Percentiles rank a stretch among this genome's conserved stretches.
phyloP scores from a whole-genome alignment of 2,113 vertebrate genomes.

The Mionectes macconnelli region DNA sequence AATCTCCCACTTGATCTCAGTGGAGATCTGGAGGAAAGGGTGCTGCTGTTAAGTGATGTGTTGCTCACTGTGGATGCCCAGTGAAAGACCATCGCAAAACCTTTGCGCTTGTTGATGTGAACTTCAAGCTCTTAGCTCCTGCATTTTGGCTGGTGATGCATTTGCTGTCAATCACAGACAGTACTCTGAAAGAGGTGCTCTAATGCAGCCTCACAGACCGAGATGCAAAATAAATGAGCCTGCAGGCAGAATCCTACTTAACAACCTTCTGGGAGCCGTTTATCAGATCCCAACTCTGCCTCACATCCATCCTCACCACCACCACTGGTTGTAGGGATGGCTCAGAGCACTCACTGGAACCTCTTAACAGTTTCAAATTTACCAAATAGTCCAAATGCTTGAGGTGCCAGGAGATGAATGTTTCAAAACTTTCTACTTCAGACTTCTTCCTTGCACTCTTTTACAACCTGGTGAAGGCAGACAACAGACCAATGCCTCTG shows the following conservation, averaged over 20 bases:
- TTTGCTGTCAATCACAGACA: background rate
- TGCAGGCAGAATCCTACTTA: background rate
- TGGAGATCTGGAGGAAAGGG: background rate
- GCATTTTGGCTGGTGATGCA: background rate
- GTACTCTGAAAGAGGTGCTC: background rate
- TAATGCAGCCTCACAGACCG: background rate
- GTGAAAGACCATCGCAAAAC: background rate
- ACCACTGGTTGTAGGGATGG: background rate
- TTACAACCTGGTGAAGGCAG: background rate
- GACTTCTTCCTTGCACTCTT: background rate
- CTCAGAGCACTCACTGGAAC: background rate
- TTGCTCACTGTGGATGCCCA: background rate
- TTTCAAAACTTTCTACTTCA: background rate
- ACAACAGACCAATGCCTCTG: rapidly evolving
- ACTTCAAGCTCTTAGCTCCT: background rate
- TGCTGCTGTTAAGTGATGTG: background rate
- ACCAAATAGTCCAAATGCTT: background rate
- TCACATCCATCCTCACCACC: background rate
- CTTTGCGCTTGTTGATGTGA: background rate
- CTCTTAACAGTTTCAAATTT: background rate
- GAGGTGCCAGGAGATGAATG: background rate
- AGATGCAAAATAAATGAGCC: slow-evolving; percentile 29
- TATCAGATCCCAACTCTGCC: background rate
- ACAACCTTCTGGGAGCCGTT: background rate
- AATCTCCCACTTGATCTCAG: background rate